These are phyloP conservation scores for Acanthis flammea DNA, from an alignment of 2,797 vertebrate genomes.

Conservation along the genomic window DNA sequence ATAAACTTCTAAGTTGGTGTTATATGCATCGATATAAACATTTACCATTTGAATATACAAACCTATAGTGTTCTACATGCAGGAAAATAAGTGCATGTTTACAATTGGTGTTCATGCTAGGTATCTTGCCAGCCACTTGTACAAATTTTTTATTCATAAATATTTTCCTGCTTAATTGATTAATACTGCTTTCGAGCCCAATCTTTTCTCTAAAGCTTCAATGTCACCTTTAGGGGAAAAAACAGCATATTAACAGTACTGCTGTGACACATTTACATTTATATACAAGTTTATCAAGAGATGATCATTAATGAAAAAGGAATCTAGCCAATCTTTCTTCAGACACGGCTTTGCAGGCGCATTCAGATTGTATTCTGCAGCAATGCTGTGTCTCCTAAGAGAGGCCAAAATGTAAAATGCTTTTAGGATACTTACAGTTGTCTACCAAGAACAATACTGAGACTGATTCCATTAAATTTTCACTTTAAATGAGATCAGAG, in stretches of 20 bases:
- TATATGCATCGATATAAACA: neutral
- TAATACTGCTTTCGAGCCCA: neutral
- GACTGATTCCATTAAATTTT: neutral
- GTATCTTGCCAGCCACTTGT: neutral
- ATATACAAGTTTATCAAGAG: neutral
- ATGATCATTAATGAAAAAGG: neutral
- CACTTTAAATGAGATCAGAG: neutral
- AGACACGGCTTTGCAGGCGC: neutral
- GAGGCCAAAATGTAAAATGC: neutral
- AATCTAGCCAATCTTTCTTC: neutral
- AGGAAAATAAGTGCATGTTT: neutral
- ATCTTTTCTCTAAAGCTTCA: neutral
- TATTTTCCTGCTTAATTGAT: neutral
- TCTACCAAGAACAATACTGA: neutral
- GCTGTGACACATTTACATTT: neutral
- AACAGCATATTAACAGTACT: neutral
- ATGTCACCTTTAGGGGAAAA: neutral
- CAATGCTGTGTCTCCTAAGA: neutral
- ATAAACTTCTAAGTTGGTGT: neutral
- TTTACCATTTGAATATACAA: neutral
- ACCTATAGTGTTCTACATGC: neutral
- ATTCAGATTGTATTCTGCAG: neutral
- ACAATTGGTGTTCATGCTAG: neutral
- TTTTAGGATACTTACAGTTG: neutral
- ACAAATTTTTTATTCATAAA: neutral